Evolutionary conservation across 2,113 vertebrate genomes (phyloP).

Genomic region (Camarhynchus parvulus): DNA sequence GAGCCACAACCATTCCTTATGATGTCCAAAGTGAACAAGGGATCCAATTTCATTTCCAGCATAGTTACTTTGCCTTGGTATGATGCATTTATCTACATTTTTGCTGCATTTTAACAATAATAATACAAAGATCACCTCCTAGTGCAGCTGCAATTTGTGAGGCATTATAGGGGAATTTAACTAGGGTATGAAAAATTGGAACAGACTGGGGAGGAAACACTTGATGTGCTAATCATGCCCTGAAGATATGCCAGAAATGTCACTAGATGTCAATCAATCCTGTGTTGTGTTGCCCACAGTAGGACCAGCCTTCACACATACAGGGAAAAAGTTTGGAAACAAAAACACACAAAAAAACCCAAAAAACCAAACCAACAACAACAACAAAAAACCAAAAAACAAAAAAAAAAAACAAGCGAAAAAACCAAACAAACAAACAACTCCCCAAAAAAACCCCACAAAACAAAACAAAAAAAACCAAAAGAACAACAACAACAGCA

Average conservation of each 20-base stretch:
- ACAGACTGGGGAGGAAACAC: not conserved
- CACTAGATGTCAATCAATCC: not conserved
- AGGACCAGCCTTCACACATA: not conserved
- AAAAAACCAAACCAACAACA: too few relatives aligned
- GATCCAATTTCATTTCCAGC: not conserved
- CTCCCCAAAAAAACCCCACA: not conserved
- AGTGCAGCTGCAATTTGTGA: not conserved
- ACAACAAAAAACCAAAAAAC: not conserved
- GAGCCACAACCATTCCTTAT: not conserved
- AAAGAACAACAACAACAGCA: too few relatives aligned
- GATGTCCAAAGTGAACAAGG: not conserved
- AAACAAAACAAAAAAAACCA: too few relatives aligned
- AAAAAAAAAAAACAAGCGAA: too few relatives aligned
- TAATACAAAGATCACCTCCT: not conserved
- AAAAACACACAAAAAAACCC: not conserved
- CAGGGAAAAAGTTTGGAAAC: not conserved
- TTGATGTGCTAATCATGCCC: not conserved
- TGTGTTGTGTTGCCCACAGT: not conserved
- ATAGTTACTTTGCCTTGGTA: not conserved
- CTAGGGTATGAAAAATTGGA: not conserved
- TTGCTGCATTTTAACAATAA: not conserved
- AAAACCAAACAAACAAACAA: too few relatives aligned
- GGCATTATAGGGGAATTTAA: not conserved
- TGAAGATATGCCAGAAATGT: not conserved
- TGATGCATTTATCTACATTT: not conserved